Base-by-base conservation (phyloP, 2,113 vertebrate genomes). In the Guaruba guarouba region DNA sequence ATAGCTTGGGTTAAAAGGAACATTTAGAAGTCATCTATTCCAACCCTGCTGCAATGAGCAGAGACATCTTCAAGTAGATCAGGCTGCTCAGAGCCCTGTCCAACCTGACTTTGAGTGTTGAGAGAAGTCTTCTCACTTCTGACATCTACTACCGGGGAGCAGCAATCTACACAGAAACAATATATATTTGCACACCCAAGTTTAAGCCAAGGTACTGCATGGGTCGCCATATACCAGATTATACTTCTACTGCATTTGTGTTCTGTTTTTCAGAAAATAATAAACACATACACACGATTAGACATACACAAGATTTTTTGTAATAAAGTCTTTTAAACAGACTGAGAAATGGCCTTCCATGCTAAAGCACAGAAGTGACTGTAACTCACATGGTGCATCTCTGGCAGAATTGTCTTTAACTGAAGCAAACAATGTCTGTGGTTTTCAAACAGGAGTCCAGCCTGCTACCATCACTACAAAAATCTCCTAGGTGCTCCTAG, bases 181-280 rank as follows among this genome's bases (percentile, higher is more conserved):
- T 0, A 3, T 7, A 44, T 12, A 8, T 55, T 48, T 0, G 0
- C 62, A 61, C 31, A n/a, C 33, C 33, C 55, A 24, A 59, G n/a
- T 0, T 0, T 37, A 70, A 88, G 20, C 6, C 71, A 70, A 91
- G 10, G 20, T 43, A 51, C 10, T 25, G 25, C 33, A 67, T 0
- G 1, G 33, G 23, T 16, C 10, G 7, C 11, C 20, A 70, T 54
- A 29, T 17, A 33, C 52, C 88, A 27, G 1, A 17, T n/a, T 69
- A 13, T 27, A 13, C 11, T 39, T 90, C 28, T 19, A 63, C 4
- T 39, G 14, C 43, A 37, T 43, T 64, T 81, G 16, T 37, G 17
- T 18, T 27, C 11, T 61, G 27, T 14, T 77, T 67, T 83, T 71
- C 33, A 66, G 29, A 55, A 93, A 46, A 46, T 1, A 2, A 6